Percentiles rank a stretch among this genome's conserved stretches.
These are phyloP conservation scores for Pseudococcus longispinus DNA, from an alignment of 2,888 invertebrate species.

Conservation along the genomic window DNA sequence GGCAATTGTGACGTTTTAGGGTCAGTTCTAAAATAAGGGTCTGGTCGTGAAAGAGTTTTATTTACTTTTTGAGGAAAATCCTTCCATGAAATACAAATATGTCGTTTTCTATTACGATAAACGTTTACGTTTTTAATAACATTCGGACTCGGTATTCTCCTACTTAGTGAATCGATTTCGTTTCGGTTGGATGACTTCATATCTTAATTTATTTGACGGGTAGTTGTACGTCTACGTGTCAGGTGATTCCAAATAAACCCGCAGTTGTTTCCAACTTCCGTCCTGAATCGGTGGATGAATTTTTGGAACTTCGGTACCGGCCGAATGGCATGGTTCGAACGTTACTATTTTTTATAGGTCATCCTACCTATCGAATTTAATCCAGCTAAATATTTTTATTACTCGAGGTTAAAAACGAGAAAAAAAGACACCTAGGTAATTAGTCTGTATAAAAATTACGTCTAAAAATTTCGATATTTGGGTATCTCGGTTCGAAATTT, in stretches of 20 bases:
- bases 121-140: neutral
- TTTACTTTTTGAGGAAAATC: neutral
- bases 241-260: slow-evolving; percentile 42
- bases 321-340: neutral
- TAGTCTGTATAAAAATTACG: neutral
- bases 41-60: neutral
- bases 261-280: slow-evolving; percentile 22
- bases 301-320: neutral
- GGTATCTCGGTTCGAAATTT: neutral
- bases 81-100: neutral
- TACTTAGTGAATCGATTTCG: slow-evolving; percentile 48
- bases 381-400: neutral
- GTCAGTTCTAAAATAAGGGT: neutral
- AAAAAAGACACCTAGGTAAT: neutral
- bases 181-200: slow-evolving; percentile 48
- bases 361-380: neutral
- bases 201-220: slow-evolving; percentile 52
- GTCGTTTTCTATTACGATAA: neutral
- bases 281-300: neutral
- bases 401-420: neutral
- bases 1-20: neutral
- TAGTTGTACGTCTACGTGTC: slow-evolving; percentile 26
- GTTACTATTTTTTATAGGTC: slow-evolving; percentile 1
- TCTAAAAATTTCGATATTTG: neutral
- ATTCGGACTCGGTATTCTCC: neutral